These are phyloP conservation scores for Drosophila sp. DNA, from an alignment of 1,140 invertebrate species.

Conservation along the genomic window DNA sequence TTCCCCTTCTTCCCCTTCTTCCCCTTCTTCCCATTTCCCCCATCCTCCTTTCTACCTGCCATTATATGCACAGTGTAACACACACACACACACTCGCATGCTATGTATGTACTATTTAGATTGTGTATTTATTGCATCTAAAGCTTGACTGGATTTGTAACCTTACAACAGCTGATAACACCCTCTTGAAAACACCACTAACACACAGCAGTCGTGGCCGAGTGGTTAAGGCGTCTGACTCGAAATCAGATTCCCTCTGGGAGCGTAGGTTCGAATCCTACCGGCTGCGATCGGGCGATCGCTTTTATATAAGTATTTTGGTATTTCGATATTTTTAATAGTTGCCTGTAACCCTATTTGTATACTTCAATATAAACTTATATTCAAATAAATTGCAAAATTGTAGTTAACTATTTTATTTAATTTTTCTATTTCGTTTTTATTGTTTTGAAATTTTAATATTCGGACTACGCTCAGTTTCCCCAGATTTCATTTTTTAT, in stretches of 20 bases:
- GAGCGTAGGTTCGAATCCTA: conserved; percentile 95
- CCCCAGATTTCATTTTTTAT: too few species aligned
- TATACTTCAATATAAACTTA: too few species aligned
- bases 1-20: not conserved
- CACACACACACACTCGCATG: not conserved
- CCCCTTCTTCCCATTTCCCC: too few species aligned
- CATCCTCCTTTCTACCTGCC: not conserved
- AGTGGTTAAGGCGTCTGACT: conserved; percentile 95
- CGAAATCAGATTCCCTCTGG: conserved; percentile 94
- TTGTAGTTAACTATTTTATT: too few species aligned
- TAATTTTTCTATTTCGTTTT: too few species aligned
- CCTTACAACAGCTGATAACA: not conserved
- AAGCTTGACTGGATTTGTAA: not conserved
- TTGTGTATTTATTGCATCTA: not conserved
- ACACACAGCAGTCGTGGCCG: conserved; percentile 86
- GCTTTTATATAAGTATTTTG: too few species aligned
- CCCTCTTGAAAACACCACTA: not conserved
- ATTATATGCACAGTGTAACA: conserved; percentile 7
- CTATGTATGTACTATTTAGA: too few species aligned
- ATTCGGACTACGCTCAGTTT: too few species aligned
- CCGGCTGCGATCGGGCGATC: conserved; percentile 91
- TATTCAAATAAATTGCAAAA: too few species aligned
- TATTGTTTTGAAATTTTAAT: too few species aligned
- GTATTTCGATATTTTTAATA: too few species aligned
- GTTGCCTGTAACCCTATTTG: too few species aligned